These are phyloP conservation scores for Stegastes partitus DNA, from an alignment of 2,113 vertebrate species.

Conservation along the genomic window DNA sequence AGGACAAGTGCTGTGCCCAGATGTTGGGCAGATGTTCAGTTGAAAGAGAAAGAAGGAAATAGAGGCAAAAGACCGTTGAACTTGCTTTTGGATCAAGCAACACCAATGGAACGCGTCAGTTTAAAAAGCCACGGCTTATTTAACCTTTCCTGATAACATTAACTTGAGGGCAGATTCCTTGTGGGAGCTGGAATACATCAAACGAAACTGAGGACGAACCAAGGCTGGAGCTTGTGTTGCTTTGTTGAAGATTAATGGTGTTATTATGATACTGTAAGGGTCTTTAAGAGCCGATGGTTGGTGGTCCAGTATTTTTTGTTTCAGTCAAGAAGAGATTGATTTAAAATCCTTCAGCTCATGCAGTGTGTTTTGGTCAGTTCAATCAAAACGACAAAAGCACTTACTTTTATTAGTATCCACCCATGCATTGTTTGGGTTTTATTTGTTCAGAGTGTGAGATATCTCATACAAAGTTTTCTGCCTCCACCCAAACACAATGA, in stretches of 20 bases:
- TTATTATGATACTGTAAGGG: background rate
- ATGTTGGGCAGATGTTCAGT: constrained; percentile 75
- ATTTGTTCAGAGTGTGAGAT: background rate
- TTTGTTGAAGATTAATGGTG: constrained; percentile 32
- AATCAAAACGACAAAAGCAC: background rate
- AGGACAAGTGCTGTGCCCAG: constrained; percentile 52
- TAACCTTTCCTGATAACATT: constrained; percentile 48
- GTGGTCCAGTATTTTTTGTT: background rate
- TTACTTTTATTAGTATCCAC: background rate
- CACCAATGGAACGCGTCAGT: constrained; percentile 23
- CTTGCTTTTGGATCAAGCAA: constrained; percentile 49
- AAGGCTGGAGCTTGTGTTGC: constrained; percentile 12
- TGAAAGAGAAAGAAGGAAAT: constrained; percentile 7
- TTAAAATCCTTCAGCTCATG: background rate
- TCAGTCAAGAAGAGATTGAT: constrained; percentile 10
- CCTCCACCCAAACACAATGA: background rate
- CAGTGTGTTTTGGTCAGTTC: background rate
- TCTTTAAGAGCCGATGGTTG: constrained; percentile 25
- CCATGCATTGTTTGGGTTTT: constrained; percentile 6
- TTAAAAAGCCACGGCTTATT: constrained; percentile 53
- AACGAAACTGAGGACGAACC: constrained; percentile 12
- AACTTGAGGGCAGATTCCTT: constrained; percentile 18
- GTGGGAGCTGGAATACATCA: constrained; percentile 39
- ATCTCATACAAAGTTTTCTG: background rate
- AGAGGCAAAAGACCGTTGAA: constrained; percentile 14